A percentile compares a stretch with the other conserved stretches of the same genome.
These are phyloP conservation scores for Chlorodrepanis virens DNA, from an alignment of 2,113 vertebrate species.

Conservation along the genomic window DNA sequence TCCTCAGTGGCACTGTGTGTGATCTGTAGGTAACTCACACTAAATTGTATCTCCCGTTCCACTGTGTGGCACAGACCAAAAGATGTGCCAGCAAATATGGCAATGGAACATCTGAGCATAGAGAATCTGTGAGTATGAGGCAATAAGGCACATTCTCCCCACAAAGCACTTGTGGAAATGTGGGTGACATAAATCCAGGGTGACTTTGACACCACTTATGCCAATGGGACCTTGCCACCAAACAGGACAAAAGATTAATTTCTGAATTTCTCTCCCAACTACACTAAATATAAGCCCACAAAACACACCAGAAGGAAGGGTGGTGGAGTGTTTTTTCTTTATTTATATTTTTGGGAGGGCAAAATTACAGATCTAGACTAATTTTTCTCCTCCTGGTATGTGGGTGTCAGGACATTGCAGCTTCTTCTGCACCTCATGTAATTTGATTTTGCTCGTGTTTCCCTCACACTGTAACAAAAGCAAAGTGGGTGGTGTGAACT, in stretches of 20 bases:
- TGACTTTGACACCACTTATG: not conserved
- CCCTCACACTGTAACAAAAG: not conserved
- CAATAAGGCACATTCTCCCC: not conserved
- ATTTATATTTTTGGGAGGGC: not conserved
- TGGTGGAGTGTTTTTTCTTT: not conserved
- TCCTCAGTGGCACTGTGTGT: not conserved
- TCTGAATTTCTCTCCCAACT: not conserved
- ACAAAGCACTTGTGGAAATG: not conserved
- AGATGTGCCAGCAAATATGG: not conserved
- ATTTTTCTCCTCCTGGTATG: not conserved
- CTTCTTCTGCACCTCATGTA: not conserved
- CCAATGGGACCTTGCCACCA: not conserved
- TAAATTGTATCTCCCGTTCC: slow-evolving; percentile 22
- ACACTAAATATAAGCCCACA: not conserved
- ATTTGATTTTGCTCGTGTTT: not conserved
- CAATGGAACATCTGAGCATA: not conserved
- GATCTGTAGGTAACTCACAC: slow-evolving; percentile 53
- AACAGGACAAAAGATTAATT: not conserved
- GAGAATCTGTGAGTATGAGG: not conserved
- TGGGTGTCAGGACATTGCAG: slow-evolving; percentile 28
- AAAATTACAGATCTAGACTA: not conserved
- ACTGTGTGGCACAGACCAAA: not conserved
- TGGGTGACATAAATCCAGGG: not conserved
- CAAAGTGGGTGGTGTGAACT: not conserved
- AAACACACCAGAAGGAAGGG: not conserved